Evolutionary conservation across 1,140 invertebrate genomes (phyloP), one percentile per base, ranked within the genome.

Genomic region (Stegodyphus dumicola): DNA sequence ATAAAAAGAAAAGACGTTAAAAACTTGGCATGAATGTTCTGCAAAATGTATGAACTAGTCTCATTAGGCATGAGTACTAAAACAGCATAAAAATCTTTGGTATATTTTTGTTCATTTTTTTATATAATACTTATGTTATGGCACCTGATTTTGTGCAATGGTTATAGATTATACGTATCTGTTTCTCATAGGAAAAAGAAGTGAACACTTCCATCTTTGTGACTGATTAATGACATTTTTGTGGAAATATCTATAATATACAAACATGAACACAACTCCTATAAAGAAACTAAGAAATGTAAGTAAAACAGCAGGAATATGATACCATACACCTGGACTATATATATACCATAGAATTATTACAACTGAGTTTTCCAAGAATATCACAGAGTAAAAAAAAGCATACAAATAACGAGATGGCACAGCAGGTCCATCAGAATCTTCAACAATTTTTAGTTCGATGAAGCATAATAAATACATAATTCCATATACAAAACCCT

Each of bases 341-440:
- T 85, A 85, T 6, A 85, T 15, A 52, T 51, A 85, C 81, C 81
- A 85, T 51, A 85, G 53, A 33, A 85, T 70, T 13, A 70, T 77
- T 6, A 85, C 56, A 33, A 85, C 81, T 18, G 81, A 53, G 17
- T 85, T 85, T 51, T 85, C 81, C 49, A 85, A 60, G 9, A 85
- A 65, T 66, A 85, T 76, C 64, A 85, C 81, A 69, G 81, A 85
- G 49, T 85, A 85, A 69, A 85, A 85, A 33, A 85, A 85, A 17
- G 65, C 7, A 60, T 85, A 76, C 64, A 85, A 60, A 70, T 77
- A 85, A 11, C 74, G 81, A 9, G 81, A 69, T 9, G 81, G 81
- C 6, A 85, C 74, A 70, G 51, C 67, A 13, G 74, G 64, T 49
- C 33, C 51, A 17, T 85, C 81, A n/a, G 81, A 76, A 15, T 77